Conservation (phyloP, 1,140 invertebrate species). For the Drosophila bocqueti region DNA sequence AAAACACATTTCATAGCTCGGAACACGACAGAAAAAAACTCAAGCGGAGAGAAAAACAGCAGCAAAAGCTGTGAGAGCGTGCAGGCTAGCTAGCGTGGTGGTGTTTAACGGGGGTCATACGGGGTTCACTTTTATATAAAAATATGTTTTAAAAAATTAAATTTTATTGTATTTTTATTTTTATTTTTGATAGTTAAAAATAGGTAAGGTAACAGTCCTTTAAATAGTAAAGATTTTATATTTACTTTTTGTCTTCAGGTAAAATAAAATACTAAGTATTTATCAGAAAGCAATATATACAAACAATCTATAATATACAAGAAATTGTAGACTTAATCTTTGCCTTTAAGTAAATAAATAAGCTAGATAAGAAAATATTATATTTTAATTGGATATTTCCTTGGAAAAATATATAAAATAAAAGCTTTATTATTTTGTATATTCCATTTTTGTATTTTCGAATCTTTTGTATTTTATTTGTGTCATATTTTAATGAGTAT, state of each 20-base stretch:
- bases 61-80: constrained; percentile 25
- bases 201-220: background rate
- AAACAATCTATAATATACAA: background rate
- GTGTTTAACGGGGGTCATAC: background rate
- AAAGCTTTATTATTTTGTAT: background rate
- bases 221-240: background rate
- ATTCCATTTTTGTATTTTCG: background rate
- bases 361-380: background rate
- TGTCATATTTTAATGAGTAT: too few species aligned
- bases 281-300: background rate
- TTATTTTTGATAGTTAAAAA: background rate
- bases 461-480: background rate
- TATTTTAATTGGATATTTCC: background rate
- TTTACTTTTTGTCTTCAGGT: too few species aligned
- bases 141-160: too few species aligned
- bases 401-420: background rate
- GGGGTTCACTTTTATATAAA: background rate
- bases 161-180: background rate
- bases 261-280: background rate
- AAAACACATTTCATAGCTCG: constrained; percentile 79
- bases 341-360: background rate
- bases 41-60: constrained; percentile 23
- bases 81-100: constrained; percentile 17
- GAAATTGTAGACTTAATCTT: too few species aligned
- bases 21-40: constrained; percentile 31